Base-by-base conservation (phyloP, 1,140 invertebrate species). In the Globodera rostochiensis region DNA sequence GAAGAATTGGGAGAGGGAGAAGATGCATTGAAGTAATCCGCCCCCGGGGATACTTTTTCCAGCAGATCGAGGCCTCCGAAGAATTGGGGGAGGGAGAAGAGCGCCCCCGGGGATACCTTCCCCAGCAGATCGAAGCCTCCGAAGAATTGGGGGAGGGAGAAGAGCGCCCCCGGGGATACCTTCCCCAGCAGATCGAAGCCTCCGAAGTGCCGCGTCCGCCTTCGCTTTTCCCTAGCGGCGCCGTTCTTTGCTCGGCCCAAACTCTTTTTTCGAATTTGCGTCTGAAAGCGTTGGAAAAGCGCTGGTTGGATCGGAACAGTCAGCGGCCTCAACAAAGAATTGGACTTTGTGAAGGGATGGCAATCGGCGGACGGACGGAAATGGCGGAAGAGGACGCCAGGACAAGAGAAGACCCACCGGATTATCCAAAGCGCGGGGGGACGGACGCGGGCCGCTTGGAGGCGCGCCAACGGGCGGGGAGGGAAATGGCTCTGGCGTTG, bases 221-320 rank as follows among this genome's bases (percentile, higher is more conserved):
- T 3, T 64, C 57, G 11, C 69, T 47, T 71, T 71, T 47, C 19
- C 69, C 25, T 11, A 6, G 4, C 25, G 25, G 69, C 7, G 11
- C 69, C 25, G 36, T 57, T 45, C 79, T 84, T 3, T 47, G 69
- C 15, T 73, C 84, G 15, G 84, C 78, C 11, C 69, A 84, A 47
- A 77, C 69, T 66, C 80, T 83, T 19, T 5, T 7, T 6, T 66
- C 71, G 21, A 60, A 83, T 64, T 50, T 77, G 21, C 84, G 84
- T 11, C 49, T 84, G 19, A 45, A 86, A 25, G 80, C 60, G 5
- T 71, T 84, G 60, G 7, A 86, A 57, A 74, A 73, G 9, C 84
- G 83, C 19, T 83, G 46, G 64, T 19, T 71, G 11, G 49, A 25
- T 11, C 13, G 57, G 25, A 46, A 70, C 15, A 69, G 21, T 45